These are phyloP conservation scores for Pseudococcus longispinus DNA, from an alignment of 2,888 invertebrate species.

Conservation along the genomic window DNA sequence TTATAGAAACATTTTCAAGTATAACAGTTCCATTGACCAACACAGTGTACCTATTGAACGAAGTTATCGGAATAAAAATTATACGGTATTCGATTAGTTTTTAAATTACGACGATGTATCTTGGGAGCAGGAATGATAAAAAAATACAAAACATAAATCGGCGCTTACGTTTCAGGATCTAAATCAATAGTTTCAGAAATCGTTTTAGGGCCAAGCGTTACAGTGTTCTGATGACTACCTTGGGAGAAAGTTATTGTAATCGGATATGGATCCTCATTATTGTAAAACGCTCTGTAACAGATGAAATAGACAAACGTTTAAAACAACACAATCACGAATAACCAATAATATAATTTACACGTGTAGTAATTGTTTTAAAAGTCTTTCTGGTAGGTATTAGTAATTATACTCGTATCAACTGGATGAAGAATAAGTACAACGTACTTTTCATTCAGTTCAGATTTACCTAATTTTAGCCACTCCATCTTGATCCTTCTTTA, in stretches of 20 bases:
- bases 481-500: slow-evolving; percentile 55
- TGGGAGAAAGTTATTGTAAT: not conserved
- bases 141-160: not conserved
- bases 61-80: not conserved
- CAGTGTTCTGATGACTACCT: not conserved
- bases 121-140: not conserved
- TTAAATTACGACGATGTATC: no score
- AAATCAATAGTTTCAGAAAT: not conserved
- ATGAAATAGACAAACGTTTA: not conserved
- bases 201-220: not conserved
- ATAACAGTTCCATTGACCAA: slow-evolving; percentile 62
- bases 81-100: not conserved
- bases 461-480: slow-evolving; percentile 52
- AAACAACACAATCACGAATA: no score
- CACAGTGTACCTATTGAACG: slow-evolving; percentile 57
- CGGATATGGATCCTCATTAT: not conserved
- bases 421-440: no score
- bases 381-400: no score
- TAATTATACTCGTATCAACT: no score
- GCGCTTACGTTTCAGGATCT: not conserved
- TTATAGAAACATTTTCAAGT: slow-evolving; percentile 62
- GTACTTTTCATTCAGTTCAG: not conserved
- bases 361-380: not conserved
- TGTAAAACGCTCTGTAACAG: not conserved
- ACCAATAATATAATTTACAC: not conserved